Conservation (phyloP, 2,888 invertebrate genomes). For the Aphidoletes aphidimyza region DNA sequence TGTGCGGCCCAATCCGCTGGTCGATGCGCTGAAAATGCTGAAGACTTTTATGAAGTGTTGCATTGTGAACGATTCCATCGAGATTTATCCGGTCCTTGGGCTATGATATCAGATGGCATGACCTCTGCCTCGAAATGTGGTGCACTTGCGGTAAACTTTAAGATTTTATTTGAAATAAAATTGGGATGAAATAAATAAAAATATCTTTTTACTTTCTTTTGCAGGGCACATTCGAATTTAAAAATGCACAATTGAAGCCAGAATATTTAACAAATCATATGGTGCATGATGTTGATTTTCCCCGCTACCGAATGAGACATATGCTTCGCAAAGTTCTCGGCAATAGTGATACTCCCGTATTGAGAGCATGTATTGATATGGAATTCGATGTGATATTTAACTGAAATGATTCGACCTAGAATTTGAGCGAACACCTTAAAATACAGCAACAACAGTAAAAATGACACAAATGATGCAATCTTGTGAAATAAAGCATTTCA, state of each 20-base stretch:
- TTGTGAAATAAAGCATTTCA: constrained; percentile 9
- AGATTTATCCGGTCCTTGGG: constrained; percentile 58
- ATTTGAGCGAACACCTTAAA: too few relatives aligned
- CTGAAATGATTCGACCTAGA: neutral
- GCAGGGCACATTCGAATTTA: constrained; percentile 57
- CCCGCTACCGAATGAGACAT: constrained; percentile 14
- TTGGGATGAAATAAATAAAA: too few relatives aligned
- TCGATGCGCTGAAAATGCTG: constrained; percentile 57
- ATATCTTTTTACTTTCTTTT: constrained; percentile 17
- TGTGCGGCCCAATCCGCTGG: constrained; percentile 55
- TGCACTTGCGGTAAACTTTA: constrained; percentile 58
- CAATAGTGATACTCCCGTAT: neutral
- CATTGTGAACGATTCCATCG: constrained; percentile 58
- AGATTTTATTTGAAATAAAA: too few relatives aligned
- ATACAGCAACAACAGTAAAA: neutral
- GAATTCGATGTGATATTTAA: neutral
- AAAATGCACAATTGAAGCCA: constrained; percentile 55
- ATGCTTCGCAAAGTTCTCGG: neutral
- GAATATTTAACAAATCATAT: constrained; percentile 57
- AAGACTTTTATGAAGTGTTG: constrained; percentile 56
- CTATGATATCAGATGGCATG: constrained; percentile 58
- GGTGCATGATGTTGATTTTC: constrained; percentile 20
- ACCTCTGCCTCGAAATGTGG: constrained; percentile 59
- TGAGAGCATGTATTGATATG: constrained; percentile 46
- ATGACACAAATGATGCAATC: neutral